Evolutionary conservation across 2,113 vertebrate species (phyloP).

Genomic region (Macquaria australasica): DNA sequence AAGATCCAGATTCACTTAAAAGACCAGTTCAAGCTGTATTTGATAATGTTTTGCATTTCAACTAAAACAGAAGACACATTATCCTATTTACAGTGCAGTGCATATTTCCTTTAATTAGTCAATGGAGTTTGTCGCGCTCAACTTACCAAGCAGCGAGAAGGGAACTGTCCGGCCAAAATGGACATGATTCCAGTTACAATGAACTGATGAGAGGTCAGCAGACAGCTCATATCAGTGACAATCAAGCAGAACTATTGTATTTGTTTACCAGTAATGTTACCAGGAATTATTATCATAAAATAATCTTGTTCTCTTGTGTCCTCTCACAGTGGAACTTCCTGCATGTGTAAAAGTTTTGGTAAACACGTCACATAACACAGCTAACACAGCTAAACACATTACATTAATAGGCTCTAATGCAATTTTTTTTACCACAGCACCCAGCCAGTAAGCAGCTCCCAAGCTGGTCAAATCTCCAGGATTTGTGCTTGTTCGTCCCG

Average conservation of each 20-base stretch:
- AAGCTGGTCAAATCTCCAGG: constrained; percentile 23
- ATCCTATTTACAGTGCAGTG: background rate
- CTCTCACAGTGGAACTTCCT: background rate
- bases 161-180: constrained; percentile 64
- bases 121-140: background rate
- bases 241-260: background rate
- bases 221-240: background rate
- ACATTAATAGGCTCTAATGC: no score
- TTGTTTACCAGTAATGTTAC: background rate
- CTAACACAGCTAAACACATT: background rate
- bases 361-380: background rate
- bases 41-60: background rate
- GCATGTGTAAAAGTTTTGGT: background rate
- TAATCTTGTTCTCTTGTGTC: background rate
- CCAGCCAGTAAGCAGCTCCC: constrained; percentile 71
- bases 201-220: constrained; percentile 58
- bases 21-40: background rate
- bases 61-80: no score
- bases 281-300: no score
- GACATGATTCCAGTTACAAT: constrained; percentile 68
- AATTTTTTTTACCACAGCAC: constrained; percentile 72
- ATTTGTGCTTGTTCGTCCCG: constrained; percentile 43
- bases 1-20: background rate
- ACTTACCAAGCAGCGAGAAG: constrained; percentile 70
- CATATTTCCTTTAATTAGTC: background rate